phyloP scores from a whole-genome alignment of 2,797 vertebrate species.

The Kryptolebias ocellatus region DNA sequence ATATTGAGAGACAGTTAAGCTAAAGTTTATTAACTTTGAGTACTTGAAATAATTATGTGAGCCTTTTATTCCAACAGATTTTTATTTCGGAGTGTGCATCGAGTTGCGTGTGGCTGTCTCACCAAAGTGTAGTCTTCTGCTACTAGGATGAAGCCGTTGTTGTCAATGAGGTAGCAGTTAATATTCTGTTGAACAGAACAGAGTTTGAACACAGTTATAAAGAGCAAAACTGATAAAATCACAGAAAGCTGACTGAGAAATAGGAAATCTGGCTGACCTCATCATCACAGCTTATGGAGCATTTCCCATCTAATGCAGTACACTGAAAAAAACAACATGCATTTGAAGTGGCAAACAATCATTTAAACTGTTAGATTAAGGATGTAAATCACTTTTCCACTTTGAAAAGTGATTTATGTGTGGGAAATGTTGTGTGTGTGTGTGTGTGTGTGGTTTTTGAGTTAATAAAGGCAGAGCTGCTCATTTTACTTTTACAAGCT shows the following conservation, averaged over 20 bases:
- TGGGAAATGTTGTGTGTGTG: too few relatives aligned
- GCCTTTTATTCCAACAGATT: neutral
- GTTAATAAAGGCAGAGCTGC: too few relatives aligned
- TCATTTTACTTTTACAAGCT: too few relatives aligned
- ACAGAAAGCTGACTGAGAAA: neutral
- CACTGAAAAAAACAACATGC: slow-evolving; percentile 80
- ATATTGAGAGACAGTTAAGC: too few relatives aligned
- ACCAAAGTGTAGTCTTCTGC: slow-evolving; percentile 91
- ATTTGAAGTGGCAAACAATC: neutral
- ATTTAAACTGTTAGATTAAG: neutral
- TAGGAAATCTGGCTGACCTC: slow-evolving; percentile 82
- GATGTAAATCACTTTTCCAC: too few relatives aligned
- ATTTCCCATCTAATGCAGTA: slow-evolving; percentile 92
- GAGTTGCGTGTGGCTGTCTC: slow-evolving; percentile 29
- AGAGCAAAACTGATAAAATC: neutral
- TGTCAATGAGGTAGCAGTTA: slow-evolving; percentile 95
- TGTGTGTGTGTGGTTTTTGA: too few relatives aligned
- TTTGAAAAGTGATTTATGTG: too few relatives aligned
- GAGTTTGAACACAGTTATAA: neutral
- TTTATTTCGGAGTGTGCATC: neutral
- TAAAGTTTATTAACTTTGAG: neutral
- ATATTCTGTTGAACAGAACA: slow-evolving; percentile 79
- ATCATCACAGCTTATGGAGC: slow-evolving; percentile 96
- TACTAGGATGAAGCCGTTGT: slow-evolving; percentile 94
- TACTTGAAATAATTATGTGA: neutral